Evolutionary conservation across 2,888 invertebrate genomes (phyloP).

Genomic region (Stratiomys singularior): DNA sequence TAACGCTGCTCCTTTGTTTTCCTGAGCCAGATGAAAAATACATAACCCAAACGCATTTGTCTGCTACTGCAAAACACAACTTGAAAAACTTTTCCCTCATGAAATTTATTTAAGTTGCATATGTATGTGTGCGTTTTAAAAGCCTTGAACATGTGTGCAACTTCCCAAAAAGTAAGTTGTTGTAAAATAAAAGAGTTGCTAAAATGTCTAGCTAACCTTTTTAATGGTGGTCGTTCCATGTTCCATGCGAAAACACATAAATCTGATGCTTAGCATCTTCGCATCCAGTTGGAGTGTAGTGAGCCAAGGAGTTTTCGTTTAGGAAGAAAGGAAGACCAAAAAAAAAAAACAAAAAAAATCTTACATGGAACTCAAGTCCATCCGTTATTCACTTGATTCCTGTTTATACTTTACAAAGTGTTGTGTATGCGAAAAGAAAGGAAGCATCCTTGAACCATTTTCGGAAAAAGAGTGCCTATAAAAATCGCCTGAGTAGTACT

Average conservation of each 20-base stretch:
- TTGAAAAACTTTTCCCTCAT: background rate
- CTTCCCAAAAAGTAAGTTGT: background rate
- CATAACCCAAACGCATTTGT: background rate
- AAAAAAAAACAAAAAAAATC: background rate
- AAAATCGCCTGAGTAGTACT: conserved; percentile 22
- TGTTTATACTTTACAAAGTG: background rate
- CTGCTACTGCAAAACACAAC: too few species aligned
- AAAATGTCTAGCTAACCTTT: background rate
- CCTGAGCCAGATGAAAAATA: background rate
- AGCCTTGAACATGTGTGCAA: background rate
- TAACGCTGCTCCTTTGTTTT: too few species aligned
- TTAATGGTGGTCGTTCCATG: background rate
- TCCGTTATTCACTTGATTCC: conserved; percentile 1
- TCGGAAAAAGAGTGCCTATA: conserved; percentile 7
- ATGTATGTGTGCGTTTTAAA: conserved; percentile 5
- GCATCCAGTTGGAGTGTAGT: background rate
- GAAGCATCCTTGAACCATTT: conserved; percentile 18
- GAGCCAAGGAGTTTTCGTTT: too few species aligned
- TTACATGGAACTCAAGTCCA: background rate
- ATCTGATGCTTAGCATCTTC: background rate
- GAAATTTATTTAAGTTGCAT: conserved; percentile 11
- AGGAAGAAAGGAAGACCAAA: too few species aligned
- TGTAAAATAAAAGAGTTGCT: conserved; percentile 4
- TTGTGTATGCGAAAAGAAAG: background rate
- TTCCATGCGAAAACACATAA: background rate